Percentiles rank a stretch among this genome's conserved stretches.
Conservation (phyloP, 1,140 invertebrate species). For the Eriosoma lanigerum region DNA sequence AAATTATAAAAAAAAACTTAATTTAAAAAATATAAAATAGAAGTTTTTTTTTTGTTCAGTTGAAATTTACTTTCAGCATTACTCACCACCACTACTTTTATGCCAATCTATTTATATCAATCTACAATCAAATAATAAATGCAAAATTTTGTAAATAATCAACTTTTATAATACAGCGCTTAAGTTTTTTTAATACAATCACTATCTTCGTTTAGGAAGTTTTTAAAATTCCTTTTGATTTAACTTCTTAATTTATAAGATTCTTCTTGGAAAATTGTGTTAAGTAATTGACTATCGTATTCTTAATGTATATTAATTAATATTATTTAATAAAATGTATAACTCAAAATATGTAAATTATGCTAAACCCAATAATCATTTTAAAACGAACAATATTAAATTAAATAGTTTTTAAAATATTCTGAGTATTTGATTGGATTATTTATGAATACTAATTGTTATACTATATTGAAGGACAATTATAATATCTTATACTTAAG, state of each 20-base stretch:
- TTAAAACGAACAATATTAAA: no score
- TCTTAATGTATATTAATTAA: neutral
- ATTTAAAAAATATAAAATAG: neutral
- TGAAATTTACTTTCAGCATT: neutral
- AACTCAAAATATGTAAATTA: no score
- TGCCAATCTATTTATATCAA: no score
- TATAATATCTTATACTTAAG: no score
- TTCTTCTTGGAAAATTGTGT: neutral
- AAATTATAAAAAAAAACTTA: constrained; percentile 10
- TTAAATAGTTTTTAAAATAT: no score
- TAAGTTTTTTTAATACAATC: neutral
- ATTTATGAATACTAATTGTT: no score
- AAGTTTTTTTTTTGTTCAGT: neutral
- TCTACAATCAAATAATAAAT: constrained; percentile 10
- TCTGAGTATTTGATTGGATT: no score
- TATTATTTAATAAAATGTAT: neutral
- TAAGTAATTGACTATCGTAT: neutral
- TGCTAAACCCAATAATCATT: no score
- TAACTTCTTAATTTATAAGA: neutral
- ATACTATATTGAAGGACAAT: no score
- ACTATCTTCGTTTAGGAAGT: neutral
- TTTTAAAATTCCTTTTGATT: neutral
- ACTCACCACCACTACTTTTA: neutral
- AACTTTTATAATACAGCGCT: neutral
- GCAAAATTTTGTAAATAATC: neutral